Evolutionary conservation across 2,888 invertebrate genomes (phyloP).

Genomic region (Torymus texanus): DNA sequence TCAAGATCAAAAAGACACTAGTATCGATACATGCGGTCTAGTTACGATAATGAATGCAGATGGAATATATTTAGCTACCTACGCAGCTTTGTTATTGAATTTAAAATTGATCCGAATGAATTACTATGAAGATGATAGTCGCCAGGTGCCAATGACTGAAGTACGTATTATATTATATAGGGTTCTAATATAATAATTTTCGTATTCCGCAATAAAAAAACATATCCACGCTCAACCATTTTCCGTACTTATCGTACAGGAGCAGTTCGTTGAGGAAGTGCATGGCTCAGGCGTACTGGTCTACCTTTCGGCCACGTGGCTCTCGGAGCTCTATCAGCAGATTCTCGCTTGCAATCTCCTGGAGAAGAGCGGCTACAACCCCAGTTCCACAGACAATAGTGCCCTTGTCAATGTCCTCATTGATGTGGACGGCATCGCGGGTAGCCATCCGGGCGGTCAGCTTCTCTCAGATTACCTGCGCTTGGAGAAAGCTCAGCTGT

Average conservation of each 20-base stretch:
- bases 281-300: slow-evolving; percentile 94
- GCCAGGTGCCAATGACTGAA: slow-evolving; percentile 76
- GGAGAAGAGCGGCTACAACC: slow-evolving; percentile 82
- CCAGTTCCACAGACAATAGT: slow-evolving; percentile 77
- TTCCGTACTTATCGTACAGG: slow-evolving; percentile 75
- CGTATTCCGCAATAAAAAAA: too few species aligned
- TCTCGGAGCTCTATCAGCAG: slow-evolving; percentile 93
- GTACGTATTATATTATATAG: slow-evolving; percentile 74
- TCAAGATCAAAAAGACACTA: slow-evolving; percentile 67
- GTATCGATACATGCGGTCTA: slow-evolving; percentile 76
- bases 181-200: too few species aligned
- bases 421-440: slow-evolving; percentile 90
- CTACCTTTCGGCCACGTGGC: slow-evolving; percentile 94
- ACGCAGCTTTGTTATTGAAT: slow-evolving; percentile 88
- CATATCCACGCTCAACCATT: too few species aligned
- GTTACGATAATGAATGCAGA: slow-evolving; percentile 94
- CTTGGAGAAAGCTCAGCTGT: slow-evolving; percentile 85
- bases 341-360: slow-evolving; percentile 85
- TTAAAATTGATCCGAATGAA: slow-evolving; percentile 86
- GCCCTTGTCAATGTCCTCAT: slow-evolving; percentile 85
- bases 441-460: slow-evolving; percentile 81
- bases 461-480: slow-evolving; percentile 92
- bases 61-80: slow-evolving; percentile 94
- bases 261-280: slow-evolving; percentile 93
- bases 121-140: slow-evolving; percentile 80